Percentiles rank a stretch among this genome's conserved stretches.
phyloP scores from a whole-genome alignment of 2,797 vertebrate species.

The Cercopithecus mitis region DNA sequence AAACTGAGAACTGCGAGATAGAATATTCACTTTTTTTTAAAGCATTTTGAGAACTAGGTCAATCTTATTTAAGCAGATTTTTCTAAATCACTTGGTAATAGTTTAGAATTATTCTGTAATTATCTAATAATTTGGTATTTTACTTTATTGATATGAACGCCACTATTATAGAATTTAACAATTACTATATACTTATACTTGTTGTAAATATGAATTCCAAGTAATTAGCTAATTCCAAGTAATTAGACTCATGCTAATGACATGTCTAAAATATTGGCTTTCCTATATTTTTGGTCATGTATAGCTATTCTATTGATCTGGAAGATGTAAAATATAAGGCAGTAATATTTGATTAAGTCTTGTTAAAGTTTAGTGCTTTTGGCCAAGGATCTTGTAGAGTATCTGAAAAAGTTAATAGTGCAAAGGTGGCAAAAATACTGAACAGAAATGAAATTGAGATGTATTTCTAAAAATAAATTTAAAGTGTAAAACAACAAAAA shows the following conservation, averaged over 20 bases:
- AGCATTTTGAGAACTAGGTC: constrained; percentile 23
- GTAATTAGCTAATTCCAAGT: background rate
- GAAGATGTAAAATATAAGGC: background rate
- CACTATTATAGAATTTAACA: background rate
- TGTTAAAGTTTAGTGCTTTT: constrained; percentile 37
- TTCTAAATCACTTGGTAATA: background rate
- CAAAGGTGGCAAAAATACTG: background rate
- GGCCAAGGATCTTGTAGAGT: background rate
- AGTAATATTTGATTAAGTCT: constrained; percentile 49
- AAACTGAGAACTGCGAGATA: background rate
- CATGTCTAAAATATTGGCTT: background rate
- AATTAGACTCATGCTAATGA: background rate
- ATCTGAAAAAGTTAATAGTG: background rate
- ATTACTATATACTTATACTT: background rate
- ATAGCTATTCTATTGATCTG: background rate
- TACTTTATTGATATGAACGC: background rate
- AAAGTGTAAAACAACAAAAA: background rate
- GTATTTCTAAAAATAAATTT: constrained; percentile 12
- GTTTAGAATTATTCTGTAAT: constrained; percentile 14
- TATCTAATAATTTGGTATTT: background rate
- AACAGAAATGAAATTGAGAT: background rate
- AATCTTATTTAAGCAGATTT: background rate
- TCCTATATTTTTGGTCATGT: background rate
- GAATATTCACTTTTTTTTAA: background rate
- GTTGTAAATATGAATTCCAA: background rate